phyloP scores from a whole-genome alignment of 2,113 vertebrate genomes.

The Heterochromis multidens region DNA sequence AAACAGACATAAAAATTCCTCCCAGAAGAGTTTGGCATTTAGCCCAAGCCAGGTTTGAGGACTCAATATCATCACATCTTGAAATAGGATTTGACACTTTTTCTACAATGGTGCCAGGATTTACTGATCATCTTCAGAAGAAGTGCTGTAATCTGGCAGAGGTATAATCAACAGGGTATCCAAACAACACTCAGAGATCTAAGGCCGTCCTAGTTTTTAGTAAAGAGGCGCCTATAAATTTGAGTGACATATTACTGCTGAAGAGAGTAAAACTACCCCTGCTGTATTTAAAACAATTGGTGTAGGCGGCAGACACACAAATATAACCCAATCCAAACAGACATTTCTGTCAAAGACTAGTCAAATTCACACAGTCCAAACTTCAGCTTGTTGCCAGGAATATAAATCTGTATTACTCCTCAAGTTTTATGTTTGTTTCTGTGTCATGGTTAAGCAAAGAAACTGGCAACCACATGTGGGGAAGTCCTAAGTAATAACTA shows the following conservation, averaged over 20 bases:
- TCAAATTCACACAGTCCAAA: neutral
- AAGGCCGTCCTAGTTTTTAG: neutral
- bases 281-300: neutral
- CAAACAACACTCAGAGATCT: neutral
- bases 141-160: neutral
- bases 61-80: neutral
- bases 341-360: neutral
- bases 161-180: neutral
- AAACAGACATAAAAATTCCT: neutral
- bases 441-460: neutral
- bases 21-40: neutral
- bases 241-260: neutral
- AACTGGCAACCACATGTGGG: neutral
- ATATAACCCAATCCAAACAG: neutral
- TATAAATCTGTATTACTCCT: neutral
- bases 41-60: neutral
- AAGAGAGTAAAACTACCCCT: neutral
- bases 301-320: neutral
- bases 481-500: neutral
- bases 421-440: neutral
- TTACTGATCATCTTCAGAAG: neutral
- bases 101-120: neutral
- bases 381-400: neutral
- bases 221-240: neutral
- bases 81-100: slow-evolving; percentile 23